Base-by-base conservation (phyloP, 1,140 invertebrate genomes). In the Drosophila parabipectinata region DNA sequence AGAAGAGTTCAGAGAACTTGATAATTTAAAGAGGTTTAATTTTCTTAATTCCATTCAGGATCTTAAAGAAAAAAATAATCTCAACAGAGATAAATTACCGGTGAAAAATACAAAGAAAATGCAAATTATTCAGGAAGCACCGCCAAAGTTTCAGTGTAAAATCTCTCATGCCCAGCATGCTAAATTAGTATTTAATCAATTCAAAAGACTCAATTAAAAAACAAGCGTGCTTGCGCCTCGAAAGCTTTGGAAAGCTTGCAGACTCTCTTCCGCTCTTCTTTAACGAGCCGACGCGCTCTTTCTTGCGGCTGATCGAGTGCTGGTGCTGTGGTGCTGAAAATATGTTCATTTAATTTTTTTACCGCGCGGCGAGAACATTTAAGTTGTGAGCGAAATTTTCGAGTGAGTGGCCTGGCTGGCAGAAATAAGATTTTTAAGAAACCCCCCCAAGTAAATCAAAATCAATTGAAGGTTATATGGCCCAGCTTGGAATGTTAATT, bases 161-260 rank as follows among this genome's bases (percentile, higher is more conserved):
- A 67, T 67, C 63, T 26, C 32, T 44, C 58, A 67, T 67, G 44
- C 45, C 32, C 62, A 66, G 77, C 63, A 85, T 77, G 57, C 60
- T 75, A 67, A 84, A 85, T 84, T 71, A 63, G 72, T 79, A 85
- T 87, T 87, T 81, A 81, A 85, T 81, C 55, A 81, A 81, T 87
- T 87, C 68, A 68, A 69, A 64, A 82, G 74, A 50, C 53, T 77
- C 68, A 51, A 77, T 73, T 69, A 58, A 68, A 72, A 64, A 62
- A 73, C 41, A 41, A 69, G n/a, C 51, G 37, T 50, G 52, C 32
- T 64, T 12, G 37, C 64, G 30, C 12, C 12, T 47, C 28, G 21
- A 60, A 60, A 61, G 12, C 55, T 72, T 72, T 15, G n/a, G 15
- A 7, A 44, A 69, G 77, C 56, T 24, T 10, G 9, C 34, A 47